Conservation (phyloP, 2,797 vertebrate species). For the Hapalemur alaotrensis region DNA sequence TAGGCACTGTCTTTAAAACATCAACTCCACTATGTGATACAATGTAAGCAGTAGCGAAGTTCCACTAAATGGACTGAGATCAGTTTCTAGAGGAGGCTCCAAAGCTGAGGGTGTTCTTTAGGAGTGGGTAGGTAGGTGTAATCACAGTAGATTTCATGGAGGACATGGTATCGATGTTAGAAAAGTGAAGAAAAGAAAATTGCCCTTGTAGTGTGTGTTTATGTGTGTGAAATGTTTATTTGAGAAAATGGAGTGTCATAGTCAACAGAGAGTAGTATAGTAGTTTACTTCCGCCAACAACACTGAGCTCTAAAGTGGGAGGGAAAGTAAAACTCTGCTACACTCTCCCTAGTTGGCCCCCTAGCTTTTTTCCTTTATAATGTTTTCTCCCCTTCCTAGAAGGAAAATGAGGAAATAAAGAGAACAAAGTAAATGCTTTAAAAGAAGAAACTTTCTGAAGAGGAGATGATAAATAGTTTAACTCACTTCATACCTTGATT, state of each 20-base stretch:
- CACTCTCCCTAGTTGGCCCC: background rate
- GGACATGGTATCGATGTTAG: background rate
- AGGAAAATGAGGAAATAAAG: background rate
- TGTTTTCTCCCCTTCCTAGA: background rate
- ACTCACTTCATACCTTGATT: background rate
- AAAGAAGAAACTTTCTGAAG: background rate
- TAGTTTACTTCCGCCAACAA: background rate
- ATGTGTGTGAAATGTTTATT: background rate
- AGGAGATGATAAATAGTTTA: background rate
- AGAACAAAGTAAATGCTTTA: background rate
- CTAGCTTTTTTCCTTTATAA: background rate
- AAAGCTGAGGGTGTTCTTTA: background rate
- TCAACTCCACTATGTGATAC: background rate
- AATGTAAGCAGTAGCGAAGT: background rate
- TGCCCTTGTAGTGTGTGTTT: background rate
- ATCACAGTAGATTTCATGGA: background rate
- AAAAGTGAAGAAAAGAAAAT: background rate
- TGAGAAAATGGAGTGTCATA: background rate
- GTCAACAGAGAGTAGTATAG: background rate
- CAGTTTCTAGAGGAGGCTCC: background rate
- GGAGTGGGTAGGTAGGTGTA: background rate
- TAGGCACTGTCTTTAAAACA: background rate
- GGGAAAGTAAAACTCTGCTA: background rate
- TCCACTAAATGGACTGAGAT: background rate
- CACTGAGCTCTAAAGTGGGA: background rate